Conservation (phyloP, 2,113 vertebrate genomes). For the Sylvia atricapilla region DNA sequence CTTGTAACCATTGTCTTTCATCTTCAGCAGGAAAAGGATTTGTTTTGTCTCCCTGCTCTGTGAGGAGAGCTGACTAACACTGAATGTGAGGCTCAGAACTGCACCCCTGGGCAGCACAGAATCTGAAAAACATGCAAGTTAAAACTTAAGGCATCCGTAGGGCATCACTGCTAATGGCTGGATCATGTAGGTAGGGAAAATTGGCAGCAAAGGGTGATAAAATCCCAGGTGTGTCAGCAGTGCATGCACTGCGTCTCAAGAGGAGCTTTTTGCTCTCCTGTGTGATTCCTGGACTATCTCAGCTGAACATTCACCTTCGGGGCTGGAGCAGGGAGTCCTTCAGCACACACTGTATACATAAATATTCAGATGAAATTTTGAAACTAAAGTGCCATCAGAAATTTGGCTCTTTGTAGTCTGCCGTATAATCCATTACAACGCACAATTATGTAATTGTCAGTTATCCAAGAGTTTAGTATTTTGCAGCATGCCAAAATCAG, state of each 20-base stretch:
- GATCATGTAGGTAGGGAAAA: accelerated
- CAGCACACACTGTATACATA: background rate
- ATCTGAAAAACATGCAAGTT: background rate
- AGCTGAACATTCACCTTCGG: background rate
- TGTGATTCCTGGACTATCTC: background rate
- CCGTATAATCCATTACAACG: background rate
- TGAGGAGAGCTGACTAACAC: background rate
- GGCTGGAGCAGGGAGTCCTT: background rate
- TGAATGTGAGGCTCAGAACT: background rate
- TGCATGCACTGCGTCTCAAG: accelerated
- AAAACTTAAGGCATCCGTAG: background rate
- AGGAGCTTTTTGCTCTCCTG: background rate
- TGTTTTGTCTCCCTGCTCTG: background rate
- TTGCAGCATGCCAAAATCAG: background rate
- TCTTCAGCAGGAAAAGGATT: background rate
- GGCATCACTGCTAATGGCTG: background rate
- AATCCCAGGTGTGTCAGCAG: background rate
- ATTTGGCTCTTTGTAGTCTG: background rate
- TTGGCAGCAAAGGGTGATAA: background rate
- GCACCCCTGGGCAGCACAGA: background rate
- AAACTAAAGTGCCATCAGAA: background rate
- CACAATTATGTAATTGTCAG: background rate
- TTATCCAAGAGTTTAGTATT: background rate
- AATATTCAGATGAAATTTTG: background rate
- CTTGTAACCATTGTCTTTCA: background rate